Conservation (phyloP, 2,113 vertebrate genomes). For the Mus spicilegus region DNA sequence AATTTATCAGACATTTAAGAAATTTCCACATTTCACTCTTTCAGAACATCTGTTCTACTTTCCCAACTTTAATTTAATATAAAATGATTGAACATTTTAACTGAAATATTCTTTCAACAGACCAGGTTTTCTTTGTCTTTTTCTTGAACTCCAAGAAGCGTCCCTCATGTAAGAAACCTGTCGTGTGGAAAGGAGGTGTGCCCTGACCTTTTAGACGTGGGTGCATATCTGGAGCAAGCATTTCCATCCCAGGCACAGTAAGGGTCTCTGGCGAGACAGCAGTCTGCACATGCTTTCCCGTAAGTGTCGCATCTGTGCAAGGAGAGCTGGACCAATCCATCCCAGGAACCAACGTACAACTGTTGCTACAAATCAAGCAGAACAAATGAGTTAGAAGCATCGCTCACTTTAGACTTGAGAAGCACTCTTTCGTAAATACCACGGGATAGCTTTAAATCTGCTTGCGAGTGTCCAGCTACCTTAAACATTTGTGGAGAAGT, state of each 20-base stretch:
- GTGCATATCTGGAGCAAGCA: constrained; percentile 94
- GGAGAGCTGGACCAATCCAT: constrained; percentile 95
- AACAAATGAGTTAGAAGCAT: constrained; percentile 81
- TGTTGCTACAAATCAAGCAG: constrained; percentile 93
- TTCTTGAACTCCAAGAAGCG: neutral
- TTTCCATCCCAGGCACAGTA: constrained; percentile 99
- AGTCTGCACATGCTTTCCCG: constrained; percentile 97
- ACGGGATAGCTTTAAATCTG: constrained; percentile 60
- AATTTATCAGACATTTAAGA: neutral
- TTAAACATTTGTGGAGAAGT: constrained; percentile 48
- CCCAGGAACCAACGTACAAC: constrained; percentile 94
- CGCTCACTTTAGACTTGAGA: constrained; percentile 59
- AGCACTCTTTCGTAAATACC: constrained; percentile 60
- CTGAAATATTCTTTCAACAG: neutral
- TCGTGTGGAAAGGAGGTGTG: neutral
- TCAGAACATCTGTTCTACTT: neutral
- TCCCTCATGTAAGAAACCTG: accelerated
- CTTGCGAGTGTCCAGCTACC: neutral
- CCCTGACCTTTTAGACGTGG: constrained; percentile 95
- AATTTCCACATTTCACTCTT: neutral
- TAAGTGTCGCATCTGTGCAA: constrained; percentile 97
- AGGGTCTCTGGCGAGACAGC: constrained; percentile 97
- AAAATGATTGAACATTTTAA: neutral
- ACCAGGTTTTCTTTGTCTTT: neutral
- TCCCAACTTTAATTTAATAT: neutral